Base-by-base conservation (phyloP, 2,113 vertebrate species). In the Engystomops pustulosus region DNA sequence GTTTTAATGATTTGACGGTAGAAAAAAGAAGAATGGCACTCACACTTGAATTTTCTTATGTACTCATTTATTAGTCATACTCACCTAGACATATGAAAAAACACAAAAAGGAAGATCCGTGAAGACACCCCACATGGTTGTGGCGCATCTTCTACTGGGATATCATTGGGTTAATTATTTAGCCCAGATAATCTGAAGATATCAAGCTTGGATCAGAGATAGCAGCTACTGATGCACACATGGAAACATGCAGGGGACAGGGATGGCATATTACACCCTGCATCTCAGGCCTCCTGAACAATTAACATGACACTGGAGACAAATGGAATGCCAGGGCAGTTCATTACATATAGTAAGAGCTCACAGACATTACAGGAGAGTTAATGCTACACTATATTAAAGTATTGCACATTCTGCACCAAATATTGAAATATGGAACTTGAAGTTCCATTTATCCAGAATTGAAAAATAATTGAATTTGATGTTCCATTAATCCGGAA, bases 121-220 rank as follows among this genome's bases (percentile, higher is more conserved):
- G n/a, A n/a, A n/a, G n/a, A n/a, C n/a, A n/a, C n/a, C n/a, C n/a
- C n/a, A n/a, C n/a, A n/a, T n/a, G n/a, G n/a, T n/a, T n/a, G n/a
- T n/a, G n/a, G n/a, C n/a, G n/a, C n/a, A n/a, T n/a, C n/a, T n/a
- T n/a, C n/a, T n/a, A n/a, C n/a, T n/a, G n/a, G n/a, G n/a, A n/a
- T n/a, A n/a, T n/a, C n/a, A n/a, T n/a, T n/a, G n/a, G n/a, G n/a
- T 83, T 83, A 83, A 83, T 83, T 75, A 74, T 83, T 62, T 65
- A 65, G 70, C 81, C 80, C 80, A 72, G 49, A 25, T 8, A 60
- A 69, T 58, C 67, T 82, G 51, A 58, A 82, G 68, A 36, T 68
- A 82, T 51, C 49, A 49, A 44, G 47, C 27, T 81, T 32, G 3
- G 36, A 82, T 49, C 69, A 45, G 69, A 41, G 34, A 17, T 76